Evolutionary conservation across 2,888 invertebrate species (phyloP), one percentile per base, ranked within the genome.

Genomic region (Diarsia brunnea): DNA sequence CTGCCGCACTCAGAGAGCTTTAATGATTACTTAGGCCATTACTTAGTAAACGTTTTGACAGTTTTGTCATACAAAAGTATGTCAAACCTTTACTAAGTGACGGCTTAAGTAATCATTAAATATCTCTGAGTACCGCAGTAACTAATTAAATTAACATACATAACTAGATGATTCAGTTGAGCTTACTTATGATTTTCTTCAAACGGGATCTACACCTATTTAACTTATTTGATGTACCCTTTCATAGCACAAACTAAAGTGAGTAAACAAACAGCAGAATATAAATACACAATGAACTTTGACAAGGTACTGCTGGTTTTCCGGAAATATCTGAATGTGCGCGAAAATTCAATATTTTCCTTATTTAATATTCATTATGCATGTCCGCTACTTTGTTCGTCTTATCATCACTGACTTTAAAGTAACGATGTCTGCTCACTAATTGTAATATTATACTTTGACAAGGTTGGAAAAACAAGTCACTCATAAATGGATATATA

Each of bases 401-500:
- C 69, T 70, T 85, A 83, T 83, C 74, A 83, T 75, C 65, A 64
- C 66, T 79, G 74, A 66, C 69, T 72, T 84, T 69, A 65, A 83
- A 83, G 43, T 74, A 69, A 85, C 68, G 66, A 83, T 69, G 71
- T 78, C 71, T 78, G 69, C 71, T 75, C 76, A 74, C 65, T 83
- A 72, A 69, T 78, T 73, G 70, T 68, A 75, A 70, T 83, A 87
- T 87, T 87, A 85, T 87, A 75, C 78, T 74, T 55, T 60, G 73
- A 80, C 84, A 86, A 87, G 87, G 88, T 87, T 84, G 78, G 69
- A 74, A 85, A 83, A 87, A 87, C 75, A 82, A 38, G 45, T 76
- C 64, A 47, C 60, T 78, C 63, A 73, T 72, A 65, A 53, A 78
- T 38, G 53, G 80, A 69, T 67, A 53, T 70, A 71, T 63, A 81